These are phyloP conservation scores for Micromesistius poutassou DNA, from an alignment of 2,797 vertebrate genomes.

Conservation along the genomic window DNA sequence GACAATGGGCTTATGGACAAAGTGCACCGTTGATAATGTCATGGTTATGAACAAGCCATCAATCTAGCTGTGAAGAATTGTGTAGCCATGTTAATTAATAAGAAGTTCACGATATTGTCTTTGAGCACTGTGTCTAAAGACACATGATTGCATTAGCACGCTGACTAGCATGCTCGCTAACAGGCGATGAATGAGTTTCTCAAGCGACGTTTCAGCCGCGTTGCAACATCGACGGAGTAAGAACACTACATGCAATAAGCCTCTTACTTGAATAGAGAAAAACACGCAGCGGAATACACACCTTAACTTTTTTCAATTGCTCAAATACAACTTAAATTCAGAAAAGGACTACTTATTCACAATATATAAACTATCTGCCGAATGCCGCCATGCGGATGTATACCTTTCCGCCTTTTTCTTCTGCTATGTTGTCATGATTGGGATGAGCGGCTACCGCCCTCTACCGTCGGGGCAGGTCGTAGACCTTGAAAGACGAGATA, in stretches of 20 bases:
- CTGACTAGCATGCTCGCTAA: conserved; percentile 48
- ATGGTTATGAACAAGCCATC: not conserved
- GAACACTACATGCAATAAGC: not conserved
- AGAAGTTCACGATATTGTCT: not conserved
- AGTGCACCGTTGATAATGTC: not conserved
- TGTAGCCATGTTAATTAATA: not conserved
- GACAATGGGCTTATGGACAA: not conserved
- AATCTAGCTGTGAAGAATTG: not conserved
- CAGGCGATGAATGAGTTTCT: conserved; percentile 47
- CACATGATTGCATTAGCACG: not conserved
- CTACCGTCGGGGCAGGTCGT: not conserved
- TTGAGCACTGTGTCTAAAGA: not conserved
- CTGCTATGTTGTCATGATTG: accelerated
- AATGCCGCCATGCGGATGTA: conserved; percentile 62
- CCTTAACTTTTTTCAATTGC: conserved; percentile 23
- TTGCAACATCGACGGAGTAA: conserved; percentile 11
- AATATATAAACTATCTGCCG: conserved; percentile 31
- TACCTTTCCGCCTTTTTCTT: conserved; percentile 51
- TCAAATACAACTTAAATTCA: not conserved
- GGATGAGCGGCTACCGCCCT: conserved; percentile 20
- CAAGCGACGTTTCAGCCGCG: conserved; percentile 53
- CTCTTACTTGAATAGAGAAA: not conserved
- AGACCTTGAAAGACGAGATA: not conserved
- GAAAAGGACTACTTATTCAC: not conserved
- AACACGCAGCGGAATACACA: conserved; percentile 13